Base-by-base conservation (phyloP, 1,140 invertebrate species). In the Nautilus pompilius region DNA sequence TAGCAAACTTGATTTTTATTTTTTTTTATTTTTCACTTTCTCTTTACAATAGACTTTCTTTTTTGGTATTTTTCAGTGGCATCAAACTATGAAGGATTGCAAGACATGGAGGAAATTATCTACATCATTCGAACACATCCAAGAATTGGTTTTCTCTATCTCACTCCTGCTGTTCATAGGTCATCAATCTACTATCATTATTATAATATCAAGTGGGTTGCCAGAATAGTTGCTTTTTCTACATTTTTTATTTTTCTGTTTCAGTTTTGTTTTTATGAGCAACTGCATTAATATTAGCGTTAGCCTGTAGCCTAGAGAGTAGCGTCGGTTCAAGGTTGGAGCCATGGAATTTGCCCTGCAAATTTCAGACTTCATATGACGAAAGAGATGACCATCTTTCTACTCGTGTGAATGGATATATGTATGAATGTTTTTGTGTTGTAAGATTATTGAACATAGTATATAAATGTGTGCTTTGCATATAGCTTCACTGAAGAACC, bases 171-270 rank as follows among this genome's bases (percentile, higher is more conserved):
- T 55, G 76, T 80, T 33, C 74, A 77, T 17, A 82, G 82, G 65
- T 76, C 78, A 22, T 79, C 76, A 2, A 78, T 82, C 28, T 64
- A 78, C 41, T 82, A 80, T 60, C 79, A 83, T 65, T 83, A 82
- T 60, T 83, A 82, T 62, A 82, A 82, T 56, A 74, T 83, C 4
- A 82, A 79, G 81, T 81, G 69, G 69, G 78, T 74, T n/a, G n/a
- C n/a, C n/a, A 20, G 15, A 17, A 30, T 15, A 29, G 4, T 3
- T 28, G 8, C 1, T 24, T 1, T 49, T 49, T 26, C 24, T 45
- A 20, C 20, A 49, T 15, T 15, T 20, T 49, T 10, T 20, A 8
- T 15, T 20, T 49, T 49, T 13, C 5, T 53, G 5, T 6, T 24
- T 2, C 4, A 53, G 26, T 53, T 8, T 28, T 53, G 26, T 6